A percentile compares a stretch with the other conserved stretches of the same genome.
Conservation (phyloP, 2,113 vertebrate species). For the Indri indri region DNA sequence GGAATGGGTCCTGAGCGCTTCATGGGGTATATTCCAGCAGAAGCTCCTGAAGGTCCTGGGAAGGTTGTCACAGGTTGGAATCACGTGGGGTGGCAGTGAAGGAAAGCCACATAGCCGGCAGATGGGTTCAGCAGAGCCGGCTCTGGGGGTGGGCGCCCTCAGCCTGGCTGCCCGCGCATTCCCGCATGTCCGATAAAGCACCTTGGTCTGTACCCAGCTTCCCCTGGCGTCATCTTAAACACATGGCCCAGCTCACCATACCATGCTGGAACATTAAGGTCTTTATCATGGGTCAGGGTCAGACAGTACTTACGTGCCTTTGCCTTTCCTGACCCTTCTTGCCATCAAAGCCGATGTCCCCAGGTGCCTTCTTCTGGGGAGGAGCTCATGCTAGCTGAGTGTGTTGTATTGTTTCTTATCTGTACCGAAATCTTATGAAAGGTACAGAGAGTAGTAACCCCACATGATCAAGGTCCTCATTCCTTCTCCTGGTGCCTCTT, state of each 20-base stretch:
- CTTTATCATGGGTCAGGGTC: neutral
- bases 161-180: neutral
- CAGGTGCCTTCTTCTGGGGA: neutral
- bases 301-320: neutral
- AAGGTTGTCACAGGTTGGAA: neutral
- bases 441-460: neutral
- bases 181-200: accelerated
- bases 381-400: neutral
- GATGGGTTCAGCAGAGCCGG: neutral
- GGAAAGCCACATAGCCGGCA: neutral
- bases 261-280: neutral
- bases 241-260: neutral
- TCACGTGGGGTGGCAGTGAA: too few species aligned
- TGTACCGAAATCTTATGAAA: neutral
- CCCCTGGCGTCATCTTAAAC: neutral
- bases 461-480: accelerated
- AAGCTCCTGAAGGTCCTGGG: neutral
- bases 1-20: neutral
- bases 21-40: neutral
- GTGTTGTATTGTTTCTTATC: neutral
- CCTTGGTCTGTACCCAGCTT: neutral
- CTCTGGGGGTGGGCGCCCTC: accelerated
- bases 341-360: accelerated
- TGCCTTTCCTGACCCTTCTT: neutral
- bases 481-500: neutral